phyloP scores from a whole-genome alignment of 2,888 invertebrate genomes.

The Heliconius sara region DNA sequence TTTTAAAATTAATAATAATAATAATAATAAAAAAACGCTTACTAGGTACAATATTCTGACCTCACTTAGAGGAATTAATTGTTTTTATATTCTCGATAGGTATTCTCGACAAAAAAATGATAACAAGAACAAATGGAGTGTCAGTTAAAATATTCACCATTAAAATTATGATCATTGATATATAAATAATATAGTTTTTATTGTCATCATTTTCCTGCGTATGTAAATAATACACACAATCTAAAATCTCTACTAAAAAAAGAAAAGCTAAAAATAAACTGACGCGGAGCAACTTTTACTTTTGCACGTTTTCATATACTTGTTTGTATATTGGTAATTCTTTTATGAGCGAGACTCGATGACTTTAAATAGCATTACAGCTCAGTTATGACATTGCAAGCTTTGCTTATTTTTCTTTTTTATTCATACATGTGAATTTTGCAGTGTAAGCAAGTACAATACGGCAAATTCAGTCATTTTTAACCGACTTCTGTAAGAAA shows the following conservation, averaged over 20 bases:
- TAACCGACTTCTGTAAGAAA: too few species aligned
- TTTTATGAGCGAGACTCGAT: background rate
- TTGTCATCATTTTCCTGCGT: too few species aligned
- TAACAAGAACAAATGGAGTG: background rate
- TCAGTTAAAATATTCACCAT: too few species aligned
- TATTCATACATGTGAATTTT: background rate
- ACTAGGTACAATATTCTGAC: too few species aligned
- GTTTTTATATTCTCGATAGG: background rate
- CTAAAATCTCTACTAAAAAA: background rate
- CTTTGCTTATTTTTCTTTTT: background rate
- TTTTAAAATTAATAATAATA: background rate
- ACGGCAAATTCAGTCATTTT: too few species aligned
- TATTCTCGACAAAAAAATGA: too few species aligned
- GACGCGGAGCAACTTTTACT: constrained; percentile 8
- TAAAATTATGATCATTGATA: too few species aligned
- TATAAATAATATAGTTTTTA: too few species aligned
- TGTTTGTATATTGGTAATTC: constrained; percentile 1
- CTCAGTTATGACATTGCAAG: constrained; percentile 11
- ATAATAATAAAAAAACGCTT: background rate
- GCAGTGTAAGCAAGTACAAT: too few species aligned
- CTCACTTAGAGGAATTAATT: background rate
- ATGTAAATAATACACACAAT: too few species aligned
- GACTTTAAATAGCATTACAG: constrained; percentile 11
- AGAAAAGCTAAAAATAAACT: background rate
- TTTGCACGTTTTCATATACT: constrained; percentile 1